Conservation (phyloP, 2,797 vertebrate genomes). For the Lycodopsis pacificus region DNA sequence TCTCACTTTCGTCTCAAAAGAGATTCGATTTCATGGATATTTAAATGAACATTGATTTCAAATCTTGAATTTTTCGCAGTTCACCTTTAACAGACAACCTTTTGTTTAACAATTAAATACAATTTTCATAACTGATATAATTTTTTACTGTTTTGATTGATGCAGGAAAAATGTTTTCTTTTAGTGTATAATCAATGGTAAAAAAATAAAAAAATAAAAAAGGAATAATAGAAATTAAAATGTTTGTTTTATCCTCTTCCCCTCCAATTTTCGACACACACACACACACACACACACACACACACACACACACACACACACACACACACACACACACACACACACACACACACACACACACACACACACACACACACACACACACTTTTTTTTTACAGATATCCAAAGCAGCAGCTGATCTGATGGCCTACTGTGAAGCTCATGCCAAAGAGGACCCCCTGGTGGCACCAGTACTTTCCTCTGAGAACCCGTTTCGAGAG, state of each 20-base stretch:
- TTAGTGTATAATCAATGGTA: neutral
- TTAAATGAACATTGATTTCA: neutral
- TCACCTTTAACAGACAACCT: neutral
- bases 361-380: neutral
- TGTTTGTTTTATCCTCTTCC: neutral
- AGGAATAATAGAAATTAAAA: neutral
- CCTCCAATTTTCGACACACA: neutral
- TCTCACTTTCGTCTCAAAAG: neutral
- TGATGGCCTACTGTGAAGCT: slow-evolving; percentile 90
- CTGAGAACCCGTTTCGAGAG: slow-evolving; percentile 86
- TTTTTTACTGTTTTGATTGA: slow-evolving; percentile 8
- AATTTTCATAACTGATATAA: neutral
- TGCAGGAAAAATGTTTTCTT: neutral
- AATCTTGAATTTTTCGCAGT: neutral
- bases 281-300: neutral
- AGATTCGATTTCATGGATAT: neutral
- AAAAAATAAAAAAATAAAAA: neutral
- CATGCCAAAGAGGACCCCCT: slow-evolving; percentile 91
- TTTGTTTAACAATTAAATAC: neutral
- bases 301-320: neutral
- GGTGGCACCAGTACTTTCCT: slow-evolving; percentile 78
- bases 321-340: neutral
- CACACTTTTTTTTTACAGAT: slow-evolving; percentile 84
- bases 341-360: neutral
- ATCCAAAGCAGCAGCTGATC: slow-evolving; percentile 91